Evolutionary conservation across 2,888 invertebrate genomes (phyloP).

Genomic region (Perithous albicinctus): DNA sequence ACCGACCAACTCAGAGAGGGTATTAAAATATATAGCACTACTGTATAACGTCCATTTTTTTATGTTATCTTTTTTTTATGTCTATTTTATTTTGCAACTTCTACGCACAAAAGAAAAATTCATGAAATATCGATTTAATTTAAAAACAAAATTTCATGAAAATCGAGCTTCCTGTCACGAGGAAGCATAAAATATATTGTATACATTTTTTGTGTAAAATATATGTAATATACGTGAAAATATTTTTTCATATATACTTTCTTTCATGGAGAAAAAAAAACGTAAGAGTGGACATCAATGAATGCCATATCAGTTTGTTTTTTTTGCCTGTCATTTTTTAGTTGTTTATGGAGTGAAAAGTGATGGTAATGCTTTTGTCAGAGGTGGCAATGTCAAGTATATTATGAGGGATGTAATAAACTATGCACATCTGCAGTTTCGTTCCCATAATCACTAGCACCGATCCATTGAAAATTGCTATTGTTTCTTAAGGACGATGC

Average conservation of each 20-base stretch:
- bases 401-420: background rate
- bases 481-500: constrained; percentile 48
- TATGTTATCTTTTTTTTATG: too few relatives aligned
- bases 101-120: too few relatives aligned
- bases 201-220: too few relatives aligned
- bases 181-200: too few relatives aligned
- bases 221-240: too few relatives aligned
- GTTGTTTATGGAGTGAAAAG: background rate
- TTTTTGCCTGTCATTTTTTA: background rate
- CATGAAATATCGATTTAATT: too few relatives aligned
- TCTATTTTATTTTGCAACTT: too few relatives aligned
- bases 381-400: too few relatives aligned
- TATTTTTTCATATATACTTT: constrained; percentile 18
- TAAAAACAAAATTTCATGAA: too few relatives aligned
- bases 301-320: background rate
- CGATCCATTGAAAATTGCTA: constrained; percentile 32
- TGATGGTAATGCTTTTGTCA: background rate
- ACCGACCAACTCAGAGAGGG: constrained; percentile 11
- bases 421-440: constrained; percentile 22
- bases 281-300: background rate
- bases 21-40: constrained; percentile 23
- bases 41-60: background rate
- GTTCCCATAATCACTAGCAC: background rate
- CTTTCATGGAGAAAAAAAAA: too few relatives aligned
- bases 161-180: too few relatives aligned